Conservation (phyloP, 2,888 invertebrate species). For the Monochamus alternatus region DNA sequence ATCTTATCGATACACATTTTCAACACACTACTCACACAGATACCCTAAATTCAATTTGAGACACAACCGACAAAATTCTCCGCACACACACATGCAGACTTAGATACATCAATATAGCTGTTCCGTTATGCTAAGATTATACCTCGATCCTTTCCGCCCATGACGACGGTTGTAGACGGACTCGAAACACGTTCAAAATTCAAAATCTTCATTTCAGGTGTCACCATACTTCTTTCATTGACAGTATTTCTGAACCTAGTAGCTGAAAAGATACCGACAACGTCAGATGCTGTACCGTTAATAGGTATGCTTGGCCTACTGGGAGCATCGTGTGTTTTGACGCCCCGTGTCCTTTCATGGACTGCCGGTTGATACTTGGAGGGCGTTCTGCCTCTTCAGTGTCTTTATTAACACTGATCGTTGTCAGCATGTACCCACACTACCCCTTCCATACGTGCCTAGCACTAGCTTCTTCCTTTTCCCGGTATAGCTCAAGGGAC, state of each 20-base stretch:
- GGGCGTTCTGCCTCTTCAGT: constrained; percentile 58
- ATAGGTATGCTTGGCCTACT: constrained; percentile 78
- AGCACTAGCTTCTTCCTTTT: constrained; percentile 42
- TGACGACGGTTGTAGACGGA: constrained; percentile 53
- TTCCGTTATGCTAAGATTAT: constrained; percentile 29
- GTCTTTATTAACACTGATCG: constrained; percentile 40
- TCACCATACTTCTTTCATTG: constrained; percentile 96
- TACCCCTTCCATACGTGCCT: constrained; percentile 42
- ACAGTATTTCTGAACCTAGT: constrained; percentile 98
- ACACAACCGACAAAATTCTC: constrained; percentile 21
- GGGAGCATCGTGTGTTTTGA: constrained; percentile 71
- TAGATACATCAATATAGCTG: constrained; percentile 31
- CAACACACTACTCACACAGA: constrained; percentile 28
- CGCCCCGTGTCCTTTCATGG: constrained; percentile 69
- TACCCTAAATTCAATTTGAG: constrained; percentile 15
- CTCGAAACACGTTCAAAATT: constrained; percentile 67
- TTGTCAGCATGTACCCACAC: constrained; percentile 57
- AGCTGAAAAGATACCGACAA: constrained; percentile 95
- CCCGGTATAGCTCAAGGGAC: constrained; percentile 38
- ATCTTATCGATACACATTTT: constrained; percentile 33
- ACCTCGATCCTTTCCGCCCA: constrained; percentile 29
- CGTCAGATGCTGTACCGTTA: constrained; percentile 87
- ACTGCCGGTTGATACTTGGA: constrained; percentile 73
- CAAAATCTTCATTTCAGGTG: constrained; percentile 81
- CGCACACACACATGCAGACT: constrained; percentile 40